These are phyloP conservation scores for Cylas formicarius DNA, from an alignment of 1,140 invertebrate genomes.

Conservation along the genomic window DNA sequence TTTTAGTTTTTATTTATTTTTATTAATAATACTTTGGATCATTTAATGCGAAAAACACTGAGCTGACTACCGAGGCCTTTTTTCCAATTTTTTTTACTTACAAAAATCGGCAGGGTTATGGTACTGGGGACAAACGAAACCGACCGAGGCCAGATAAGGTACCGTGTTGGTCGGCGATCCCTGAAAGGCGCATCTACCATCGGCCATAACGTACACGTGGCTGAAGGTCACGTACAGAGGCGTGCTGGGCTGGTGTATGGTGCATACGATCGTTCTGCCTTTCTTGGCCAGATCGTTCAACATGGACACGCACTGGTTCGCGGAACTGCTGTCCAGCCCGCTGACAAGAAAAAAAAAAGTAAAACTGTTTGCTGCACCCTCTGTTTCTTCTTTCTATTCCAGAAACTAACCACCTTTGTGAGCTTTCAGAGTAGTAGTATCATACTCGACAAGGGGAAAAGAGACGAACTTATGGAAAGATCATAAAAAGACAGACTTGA, in stretches of 20 bases:
- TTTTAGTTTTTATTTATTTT: no score
- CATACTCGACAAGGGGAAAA: no score
- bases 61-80: no score
- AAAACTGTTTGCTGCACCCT: no score
- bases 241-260: slow-evolving; percentile 76
- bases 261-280: slow-evolving; percentile 68
- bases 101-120: slow-evolving; percentile 88
- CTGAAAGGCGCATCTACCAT: slow-evolving; percentile 79
- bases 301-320: slow-evolving; percentile 71
- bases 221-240: slow-evolving; percentile 86
- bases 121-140: slow-evolving; percentile 77
- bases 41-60: no score
- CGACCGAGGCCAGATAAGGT: slow-evolving; percentile 62
- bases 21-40: no score
- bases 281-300: slow-evolving; percentile 57
- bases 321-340: slow-evolving; percentile 80
- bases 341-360: slow-evolving; percentile 46
- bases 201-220: slow-evolving; percentile 68
- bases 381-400: no score
- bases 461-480: no score
- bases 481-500: no score
- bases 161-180: slow-evolving; percentile 67
- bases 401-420: no score
- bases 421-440: no score
- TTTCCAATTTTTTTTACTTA: slow-evolving; percentile 23